These are phyloP conservation scores for Lemur catta DNA, from an alignment of 2,797 vertebrate species.

Conservation along the genomic window DNA sequence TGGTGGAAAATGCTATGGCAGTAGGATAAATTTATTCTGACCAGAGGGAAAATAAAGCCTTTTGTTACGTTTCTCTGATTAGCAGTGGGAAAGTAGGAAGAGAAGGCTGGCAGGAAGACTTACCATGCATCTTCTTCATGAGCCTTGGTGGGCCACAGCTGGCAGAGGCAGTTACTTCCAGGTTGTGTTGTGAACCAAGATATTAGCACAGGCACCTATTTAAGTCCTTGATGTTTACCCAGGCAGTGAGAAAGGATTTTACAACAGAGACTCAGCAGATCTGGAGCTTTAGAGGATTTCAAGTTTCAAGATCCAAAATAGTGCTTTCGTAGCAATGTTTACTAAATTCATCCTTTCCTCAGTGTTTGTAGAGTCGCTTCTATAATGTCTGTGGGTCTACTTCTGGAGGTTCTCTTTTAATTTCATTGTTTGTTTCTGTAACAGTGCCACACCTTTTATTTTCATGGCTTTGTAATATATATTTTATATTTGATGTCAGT, in stretches of 20 bases:
- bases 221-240: background rate
- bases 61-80: background rate
- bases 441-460: background rate
- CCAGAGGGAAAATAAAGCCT: background rate
- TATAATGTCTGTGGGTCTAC: background rate
- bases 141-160: background rate
- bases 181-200: background rate
- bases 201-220: background rate
- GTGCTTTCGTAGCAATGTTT: background rate
- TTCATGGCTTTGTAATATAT: background rate
- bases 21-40: background rate
- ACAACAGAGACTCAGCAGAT: background rate
- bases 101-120: background rate
- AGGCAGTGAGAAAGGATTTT: background rate
- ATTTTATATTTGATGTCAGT: background rate
- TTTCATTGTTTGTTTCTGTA: background rate
- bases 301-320: background rate
- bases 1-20: background rate
- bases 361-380: background rate
- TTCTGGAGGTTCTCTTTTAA: background rate
- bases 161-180: background rate
- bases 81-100: background rate
- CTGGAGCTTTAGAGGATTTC: background rate
- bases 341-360: background rate
- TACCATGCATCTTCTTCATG: background rate